A percentile compares a stretch with the other conserved stretches of the same genome.
Evolutionary conservation across 2,888 invertebrate species (phyloP).

Genomic region (Phyllotreta striolata): DNA sequence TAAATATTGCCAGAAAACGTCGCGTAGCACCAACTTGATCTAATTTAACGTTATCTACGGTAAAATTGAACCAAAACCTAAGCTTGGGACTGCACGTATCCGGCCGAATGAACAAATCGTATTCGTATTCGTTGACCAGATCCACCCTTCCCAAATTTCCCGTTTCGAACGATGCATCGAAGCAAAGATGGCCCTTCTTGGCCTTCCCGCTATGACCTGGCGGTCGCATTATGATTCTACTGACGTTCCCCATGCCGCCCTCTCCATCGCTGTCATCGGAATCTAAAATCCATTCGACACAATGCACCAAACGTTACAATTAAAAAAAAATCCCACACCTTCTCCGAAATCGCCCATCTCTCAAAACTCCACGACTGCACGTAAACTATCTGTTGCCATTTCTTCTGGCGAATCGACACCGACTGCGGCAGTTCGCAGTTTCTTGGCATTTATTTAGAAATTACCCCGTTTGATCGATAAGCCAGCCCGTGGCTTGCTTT

Average conservation of each 20-base stretch:
- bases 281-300: slow-evolving; percentile 64
- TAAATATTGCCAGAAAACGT: too few species aligned
- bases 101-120: slow-evolving; percentile 94
- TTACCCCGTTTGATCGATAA: slow-evolving; percentile 26
- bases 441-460: slow-evolving; percentile 24
- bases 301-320: not conserved
- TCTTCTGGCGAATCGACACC: not conserved
- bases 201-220: slow-evolving; percentile 94
- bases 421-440: not conserved
- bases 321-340: slow-evolving; percentile 47
- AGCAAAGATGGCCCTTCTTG: slow-evolving; percentile 94
- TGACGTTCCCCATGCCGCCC: slow-evolving; percentile 92
- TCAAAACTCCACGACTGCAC: slow-evolving; percentile 25
- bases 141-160: slow-evolving; percentile 97
- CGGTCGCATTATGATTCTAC: slow-evolving; percentile 85
- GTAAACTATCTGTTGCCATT: slow-evolving; percentile 12
- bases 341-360: slow-evolving; percentile 58
- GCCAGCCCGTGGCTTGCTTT: slow-evolving; percentile 11
- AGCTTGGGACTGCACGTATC: slow-evolving; percentile 95
- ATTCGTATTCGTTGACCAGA: slow-evolving; percentile 91
- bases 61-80: slow-evolving; percentile 98
- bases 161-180: slow-evolving; percentile 96
- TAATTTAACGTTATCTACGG: slow-evolving; percentile 92
- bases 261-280: slow-evolving; percentile 94
- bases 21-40: slow-evolving; percentile 74